Base-by-base conservation (phyloP, 2,888 invertebrate species). In the Monochamus alternatus region DNA sequence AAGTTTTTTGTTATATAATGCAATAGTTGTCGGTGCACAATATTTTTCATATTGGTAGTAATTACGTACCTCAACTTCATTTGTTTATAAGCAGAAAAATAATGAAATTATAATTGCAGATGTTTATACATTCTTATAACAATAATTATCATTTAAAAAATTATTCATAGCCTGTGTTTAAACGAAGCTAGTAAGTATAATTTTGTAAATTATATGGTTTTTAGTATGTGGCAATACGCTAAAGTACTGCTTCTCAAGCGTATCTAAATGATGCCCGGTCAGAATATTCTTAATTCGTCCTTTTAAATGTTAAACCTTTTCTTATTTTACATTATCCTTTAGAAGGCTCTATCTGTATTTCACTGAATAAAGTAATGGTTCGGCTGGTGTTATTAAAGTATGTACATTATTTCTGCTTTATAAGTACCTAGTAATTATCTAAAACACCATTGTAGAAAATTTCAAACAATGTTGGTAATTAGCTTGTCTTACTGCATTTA, bases 401-500 rank as follows among this genome's bases (percentile, higher is more conserved):
- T 76, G 22, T 73, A 76, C 62, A 76, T 74, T 73, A 74, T 77
- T 72, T 69, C 64, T 65, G 74, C 63, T 70, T 71, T 72, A 74
- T 74, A 74, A 76, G 63, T 73, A 22, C 22, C 22, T 22, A 52
- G 73, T 59, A 71, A 78, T 78, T 77, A 78, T 75, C 10, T 66
- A 63, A 60, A 69, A 72, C 70, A 58, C 60, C 71, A 75, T 67
- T 70, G 64, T 69, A 73, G 70, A 75, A 75, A 76, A 78, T 78
- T 76, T 75, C 70, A 63, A 70, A 67, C 73, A 76, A 76, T 75
- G 77, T 67, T 73, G 73, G 75, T 72, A 75, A 77, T 78, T 78
- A 78, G 77, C 52, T 70, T 78, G 77, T 78, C 78, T 78, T 72
- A 65, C 58, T 74, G 75, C 75, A 75, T 78, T 76, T 76, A 75